phyloP scores from a whole-genome alignment of 2,888 invertebrate species.

The Lepidochrysops patricia region DNA sequence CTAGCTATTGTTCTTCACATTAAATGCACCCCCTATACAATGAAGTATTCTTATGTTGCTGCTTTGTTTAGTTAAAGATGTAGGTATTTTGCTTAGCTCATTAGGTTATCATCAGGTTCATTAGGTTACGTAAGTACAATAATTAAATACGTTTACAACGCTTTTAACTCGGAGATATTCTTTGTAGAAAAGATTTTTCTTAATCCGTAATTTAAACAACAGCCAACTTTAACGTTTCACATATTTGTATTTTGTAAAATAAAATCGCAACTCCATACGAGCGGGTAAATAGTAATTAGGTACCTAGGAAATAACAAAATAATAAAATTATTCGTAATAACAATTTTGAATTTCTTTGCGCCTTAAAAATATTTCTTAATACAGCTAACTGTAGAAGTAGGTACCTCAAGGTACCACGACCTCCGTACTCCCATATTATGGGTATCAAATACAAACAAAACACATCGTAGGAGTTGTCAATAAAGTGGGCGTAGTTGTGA shows the following conservation, averaged over 20 bases:
- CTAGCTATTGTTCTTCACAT: constrained; percentile 30
- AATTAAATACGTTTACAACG: too few relatives aligned
- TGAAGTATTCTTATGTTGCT: not conserved
- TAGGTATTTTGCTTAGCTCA: not conserved
- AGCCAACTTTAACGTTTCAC: too few relatives aligned
- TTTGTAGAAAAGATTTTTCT: too few relatives aligned
- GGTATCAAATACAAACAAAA: constrained; percentile 33
- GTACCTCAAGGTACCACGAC: not conserved
- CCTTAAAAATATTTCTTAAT: too few relatives aligned
- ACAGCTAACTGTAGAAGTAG: too few relatives aligned
- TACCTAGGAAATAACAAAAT: not conserved
- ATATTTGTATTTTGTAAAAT: too few relatives aligned
- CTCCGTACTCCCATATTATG: constrained; percentile 10
- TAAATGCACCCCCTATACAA: constrained; percentile 21
- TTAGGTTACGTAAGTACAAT: too few relatives aligned
- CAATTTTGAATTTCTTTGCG: not conserved
- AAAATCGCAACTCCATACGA: too few relatives aligned
- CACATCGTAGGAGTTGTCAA: constrained; percentile 41
- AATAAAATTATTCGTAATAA: too few relatives aligned
- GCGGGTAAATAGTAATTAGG: not conserved
- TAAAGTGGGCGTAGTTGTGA: constrained; percentile 47
- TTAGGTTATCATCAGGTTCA: too few relatives aligned
- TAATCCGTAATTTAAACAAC: too few relatives aligned
- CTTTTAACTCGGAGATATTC: too few relatives aligned
- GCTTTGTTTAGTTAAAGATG: not conserved